A percentile compares a stretch with the other conserved stretches of the same genome.
phyloP scores from a whole-genome alignment of 64 coral and sea anemone species.

The Pocillopora verrucosa region DNA sequence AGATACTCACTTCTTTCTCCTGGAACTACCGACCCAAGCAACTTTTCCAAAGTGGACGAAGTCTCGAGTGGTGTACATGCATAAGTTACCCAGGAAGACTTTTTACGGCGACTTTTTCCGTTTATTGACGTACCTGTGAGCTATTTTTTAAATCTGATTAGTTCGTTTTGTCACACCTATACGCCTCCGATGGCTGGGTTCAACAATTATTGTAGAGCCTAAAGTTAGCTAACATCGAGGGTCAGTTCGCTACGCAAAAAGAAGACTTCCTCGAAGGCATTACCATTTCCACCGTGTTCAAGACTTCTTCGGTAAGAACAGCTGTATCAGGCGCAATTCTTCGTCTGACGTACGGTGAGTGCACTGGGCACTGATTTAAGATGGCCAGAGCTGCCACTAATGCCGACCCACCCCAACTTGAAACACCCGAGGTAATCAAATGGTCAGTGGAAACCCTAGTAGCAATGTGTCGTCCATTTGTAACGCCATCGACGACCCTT shows the following conservation, averaged over 20 bases:
- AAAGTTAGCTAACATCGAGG: not conserved
- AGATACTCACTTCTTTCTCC: too few relatives aligned
- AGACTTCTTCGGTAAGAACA: constrained; percentile 33
- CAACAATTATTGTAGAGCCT: too few relatives aligned
- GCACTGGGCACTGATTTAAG: constrained; percentile 75
- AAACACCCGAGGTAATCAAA: constrained; percentile 92
- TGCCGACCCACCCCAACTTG: constrained; percentile 95
- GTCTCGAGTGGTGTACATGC: too few relatives aligned
- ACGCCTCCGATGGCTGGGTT: too few relatives aligned
- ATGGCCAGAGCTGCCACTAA: constrained; percentile 70
- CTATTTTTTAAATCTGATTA: too few relatives aligned
- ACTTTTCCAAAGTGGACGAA: too few relatives aligned
- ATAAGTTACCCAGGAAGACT: too few relatives aligned
- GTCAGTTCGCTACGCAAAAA: not conserved
- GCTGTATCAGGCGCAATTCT: constrained; percentile 27
- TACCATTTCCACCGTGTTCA: constrained; percentile 80
- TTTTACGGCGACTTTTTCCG: too few relatives aligned
- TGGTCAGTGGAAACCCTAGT: constrained; percentile 71
- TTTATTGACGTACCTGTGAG: too few relatives aligned
- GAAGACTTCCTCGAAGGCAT: not conserved
- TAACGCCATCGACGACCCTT: constrained; percentile 52
- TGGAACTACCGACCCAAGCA: too few relatives aligned
- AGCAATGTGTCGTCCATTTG: constrained; percentile 72
- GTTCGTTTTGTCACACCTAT: too few relatives aligned
- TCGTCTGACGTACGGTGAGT: constrained; percentile 69